Percentiles rank a stretch among this genome's conserved stretches.
Conservation (phyloP, 2,113 vertebrate species). For the Pseudorhombus dupliciocellatus region DNA sequence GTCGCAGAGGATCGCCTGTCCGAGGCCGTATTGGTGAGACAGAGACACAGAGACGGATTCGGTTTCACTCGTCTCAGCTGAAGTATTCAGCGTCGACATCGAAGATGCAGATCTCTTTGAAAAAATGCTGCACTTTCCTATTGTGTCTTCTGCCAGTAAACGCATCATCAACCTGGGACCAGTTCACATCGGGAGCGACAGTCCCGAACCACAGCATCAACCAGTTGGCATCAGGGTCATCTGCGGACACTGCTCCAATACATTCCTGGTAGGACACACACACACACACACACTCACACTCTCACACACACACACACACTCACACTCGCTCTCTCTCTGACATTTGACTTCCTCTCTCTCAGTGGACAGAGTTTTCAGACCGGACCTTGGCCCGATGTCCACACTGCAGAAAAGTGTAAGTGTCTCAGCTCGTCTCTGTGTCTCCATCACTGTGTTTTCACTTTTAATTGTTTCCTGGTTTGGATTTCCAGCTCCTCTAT, state of each 20-base stretch:
- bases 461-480: neutral
- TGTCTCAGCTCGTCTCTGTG: neutral
- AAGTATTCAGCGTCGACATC: too few relatives aligned
- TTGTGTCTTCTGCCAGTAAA: conserved; percentile 58
- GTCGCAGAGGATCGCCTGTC: conserved; percentile 88
- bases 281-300: neutral
- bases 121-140: neutral
- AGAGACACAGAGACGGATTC: too few relatives aligned
- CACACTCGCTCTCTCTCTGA: neutral
- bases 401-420: conserved; percentile 90
- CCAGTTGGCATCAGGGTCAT: conserved; percentile 73
- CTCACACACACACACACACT: neutral
- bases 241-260: conserved; percentile 78
- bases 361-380: conserved; percentile 87
- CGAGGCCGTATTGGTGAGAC: conserved; percentile 87
- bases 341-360: conserved; percentile 2
- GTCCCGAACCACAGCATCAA: conserved; percentile 66
- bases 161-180: conserved; percentile 80
- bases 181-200: conserved; percentile 65
- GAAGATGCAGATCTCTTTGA: neutral
- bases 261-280: conserved; percentile 72
- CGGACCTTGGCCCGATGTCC: conserved; percentile 88
- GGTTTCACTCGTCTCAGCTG: neutral
- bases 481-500: conserved; percentile 85
- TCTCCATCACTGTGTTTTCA: neutral